Conservation (phyloP, 2,797 vertebrate species). For the Sciaenops ocellatus region DNA sequence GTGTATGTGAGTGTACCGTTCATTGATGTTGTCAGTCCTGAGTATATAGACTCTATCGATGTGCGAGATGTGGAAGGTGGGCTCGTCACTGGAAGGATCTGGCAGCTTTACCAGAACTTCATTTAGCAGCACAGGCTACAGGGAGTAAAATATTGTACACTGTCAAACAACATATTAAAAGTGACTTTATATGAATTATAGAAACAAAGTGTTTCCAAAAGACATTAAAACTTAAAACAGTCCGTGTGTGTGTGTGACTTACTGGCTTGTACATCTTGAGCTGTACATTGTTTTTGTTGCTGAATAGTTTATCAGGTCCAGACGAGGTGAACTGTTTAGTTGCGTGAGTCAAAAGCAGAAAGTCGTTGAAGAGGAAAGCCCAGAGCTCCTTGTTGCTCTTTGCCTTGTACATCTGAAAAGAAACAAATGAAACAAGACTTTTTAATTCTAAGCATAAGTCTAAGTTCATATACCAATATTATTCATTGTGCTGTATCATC, state of each 20-base stretch:
- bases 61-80: conserved; percentile 96
- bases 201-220: not conserved
- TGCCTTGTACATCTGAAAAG: conserved; percentile 77
- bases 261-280: conserved; percentile 98
- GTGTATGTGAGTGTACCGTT: conserved; percentile 85
- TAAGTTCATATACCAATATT: not conserved
- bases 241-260: conserved; percentile 56
- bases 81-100: conserved; percentile 96
- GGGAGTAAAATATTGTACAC: conserved; percentile 3
- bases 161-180: not conserved
- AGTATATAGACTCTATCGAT: conserved; percentile 96
- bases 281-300: conserved; percentile 90
- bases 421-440: conserved; percentile 9
- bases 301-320: conserved; percentile 92
- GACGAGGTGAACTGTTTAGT: conserved; percentile 94
- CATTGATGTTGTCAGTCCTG: conserved; percentile 94
- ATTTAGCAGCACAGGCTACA: conserved; percentile 94
- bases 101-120: conserved; percentile 97
- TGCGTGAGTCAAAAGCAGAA: conserved; percentile 94
- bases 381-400: conserved; percentile 97
- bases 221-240: not conserved
- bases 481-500: not conserved
- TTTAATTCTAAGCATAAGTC: not conserved
- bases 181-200: not conserved
- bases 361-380: conserved; percentile 97